These are phyloP conservation scores for Beroe forskalii DNA, from an alignment of 37 sponge, comb jelly and placozoan genomes.

Conservation along the genomic window DNA sequence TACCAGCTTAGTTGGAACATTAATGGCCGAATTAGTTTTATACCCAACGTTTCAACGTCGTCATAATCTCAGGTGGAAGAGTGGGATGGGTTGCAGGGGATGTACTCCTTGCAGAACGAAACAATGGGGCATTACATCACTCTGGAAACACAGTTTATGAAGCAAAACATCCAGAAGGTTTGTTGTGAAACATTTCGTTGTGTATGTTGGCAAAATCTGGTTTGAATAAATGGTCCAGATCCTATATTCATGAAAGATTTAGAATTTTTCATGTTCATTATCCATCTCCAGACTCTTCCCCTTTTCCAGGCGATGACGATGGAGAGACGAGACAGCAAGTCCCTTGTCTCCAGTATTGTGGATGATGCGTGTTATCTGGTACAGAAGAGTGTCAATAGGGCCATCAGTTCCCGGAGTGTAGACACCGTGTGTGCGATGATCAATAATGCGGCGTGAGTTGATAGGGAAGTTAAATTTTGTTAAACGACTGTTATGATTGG, in stretches of 20 bases:
- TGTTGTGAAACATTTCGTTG: no score
- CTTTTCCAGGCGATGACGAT: slow-evolving; percentile 29
- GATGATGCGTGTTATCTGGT: slow-evolving; percentile 42
- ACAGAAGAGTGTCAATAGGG: slow-evolving; percentile 57
- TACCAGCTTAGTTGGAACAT: no score
- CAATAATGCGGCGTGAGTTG: slow-evolving; percentile 56
- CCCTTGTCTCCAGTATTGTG: slow-evolving; percentile 43
- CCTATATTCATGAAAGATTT: no score
- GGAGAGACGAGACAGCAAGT: slow-evolving; percentile 9
- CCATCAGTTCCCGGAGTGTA: slow-evolving; percentile 28
- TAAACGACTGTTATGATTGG: no score
- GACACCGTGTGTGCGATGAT: slow-evolving; percentile 55
- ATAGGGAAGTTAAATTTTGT: no score
- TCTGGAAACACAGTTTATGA: slow-evolving; percentile 58
- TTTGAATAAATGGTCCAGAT: no score
- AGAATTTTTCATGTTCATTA: no score
- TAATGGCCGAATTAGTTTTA: no score
- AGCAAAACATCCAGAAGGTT: slow-evolving; percentile 39
- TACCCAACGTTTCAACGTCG: no score
- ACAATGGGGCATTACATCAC: slow-evolving; percentile 48
- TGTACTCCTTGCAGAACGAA: slow-evolving; percentile 12
- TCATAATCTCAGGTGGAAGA: not conserved
- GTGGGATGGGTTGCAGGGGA: slow-evolving; percentile 13
- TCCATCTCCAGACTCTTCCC: no score
- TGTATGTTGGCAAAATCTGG: no score